Evolutionary conservation across 2,888 invertebrate genomes (phyloP).

Genomic region (Hydroisotoma schaefferi): DNA sequence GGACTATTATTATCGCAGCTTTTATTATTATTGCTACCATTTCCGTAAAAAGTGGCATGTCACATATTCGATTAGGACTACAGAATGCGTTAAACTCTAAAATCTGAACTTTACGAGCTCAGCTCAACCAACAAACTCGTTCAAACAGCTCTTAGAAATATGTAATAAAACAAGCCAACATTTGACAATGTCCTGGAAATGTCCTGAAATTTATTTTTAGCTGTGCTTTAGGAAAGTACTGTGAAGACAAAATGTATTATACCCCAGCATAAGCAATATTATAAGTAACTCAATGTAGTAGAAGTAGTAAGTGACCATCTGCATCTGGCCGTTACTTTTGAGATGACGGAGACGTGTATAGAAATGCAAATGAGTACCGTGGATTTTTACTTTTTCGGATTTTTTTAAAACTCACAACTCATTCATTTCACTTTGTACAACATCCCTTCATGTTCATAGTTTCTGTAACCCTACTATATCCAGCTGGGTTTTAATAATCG

Average conservation of each 20-base stretch:
- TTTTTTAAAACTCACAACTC: constrained; percentile 25
- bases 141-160: too few relatives aligned
- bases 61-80: too few relatives aligned
- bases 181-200: too few relatives aligned
- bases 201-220: too few relatives aligned
- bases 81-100: background rate
- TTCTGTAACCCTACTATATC: background rate
- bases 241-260: background rate
- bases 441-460: background rate
- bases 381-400: constrained; percentile 37
- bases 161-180: too few relatives aligned
- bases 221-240: background rate
- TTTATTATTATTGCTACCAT: constrained; percentile 4
- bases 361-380: constrained; percentile 35
- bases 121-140: too few relatives aligned
- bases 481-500: constrained; percentile 6
- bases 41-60: too few relatives aligned
- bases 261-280: background rate
- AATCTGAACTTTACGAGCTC: background rate
- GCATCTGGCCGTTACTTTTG: background rate
- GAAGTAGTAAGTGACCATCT: background rate
- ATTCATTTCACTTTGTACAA: constrained; percentile 1
- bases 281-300: too few relatives aligned
- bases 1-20: too few relatives aligned
- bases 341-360: constrained; percentile 14